Evolutionary conservation across 1,140 invertebrate genomes (phyloP).

Genomic region (Dreissena polymorpha): DNA sequence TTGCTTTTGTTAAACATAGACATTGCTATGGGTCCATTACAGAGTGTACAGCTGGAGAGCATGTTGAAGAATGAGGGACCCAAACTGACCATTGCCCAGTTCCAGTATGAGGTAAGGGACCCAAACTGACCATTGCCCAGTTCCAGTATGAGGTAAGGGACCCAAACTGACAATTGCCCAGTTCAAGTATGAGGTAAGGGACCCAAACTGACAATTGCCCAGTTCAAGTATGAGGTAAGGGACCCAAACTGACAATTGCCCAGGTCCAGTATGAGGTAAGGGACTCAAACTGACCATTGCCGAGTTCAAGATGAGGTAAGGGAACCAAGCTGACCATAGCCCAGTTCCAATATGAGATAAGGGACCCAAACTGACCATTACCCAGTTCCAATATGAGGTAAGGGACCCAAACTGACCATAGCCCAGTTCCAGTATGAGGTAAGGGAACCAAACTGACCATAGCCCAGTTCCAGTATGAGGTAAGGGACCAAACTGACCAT

Average conservation of each 20-base stretch:
- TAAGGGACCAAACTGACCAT: conserved; percentile 67
- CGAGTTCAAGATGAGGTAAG: conserved; percentile 75
- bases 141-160: conserved; percentile 75
- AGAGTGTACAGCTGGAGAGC: conserved; percentile 70
- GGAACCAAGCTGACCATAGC: conserved; percentile 64
- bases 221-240: conserved; percentile 76
- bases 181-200: conserved; percentile 74
- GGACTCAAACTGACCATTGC: conserved; percentile 64
- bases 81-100: conserved; percentile 69
- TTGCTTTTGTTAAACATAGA: too few species aligned
- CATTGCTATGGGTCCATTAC: neutral
- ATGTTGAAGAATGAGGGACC: conserved; percentile 67
- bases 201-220: conserved; percentile 65
- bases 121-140: conserved; percentile 68
- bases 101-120: conserved; percentile 73
- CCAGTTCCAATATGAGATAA: conserved; percentile 77
- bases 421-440: conserved; percentile 77
- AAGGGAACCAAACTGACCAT: conserved; percentile 63
- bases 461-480: conserved; percentile 75
- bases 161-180: conserved; percentile 68
- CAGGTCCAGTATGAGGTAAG: conserved; percentile 77
- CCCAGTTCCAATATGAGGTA: conserved; percentile 77
- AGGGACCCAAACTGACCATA: conserved; percentile 66
- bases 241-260: conserved; percentile 64
- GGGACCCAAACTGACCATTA: conserved; percentile 59